Evolutionary conservation across 2,888 invertebrate species (phyloP), one percentile per base, ranked within the genome.

Genomic region (Clunio marinus): DNA sequence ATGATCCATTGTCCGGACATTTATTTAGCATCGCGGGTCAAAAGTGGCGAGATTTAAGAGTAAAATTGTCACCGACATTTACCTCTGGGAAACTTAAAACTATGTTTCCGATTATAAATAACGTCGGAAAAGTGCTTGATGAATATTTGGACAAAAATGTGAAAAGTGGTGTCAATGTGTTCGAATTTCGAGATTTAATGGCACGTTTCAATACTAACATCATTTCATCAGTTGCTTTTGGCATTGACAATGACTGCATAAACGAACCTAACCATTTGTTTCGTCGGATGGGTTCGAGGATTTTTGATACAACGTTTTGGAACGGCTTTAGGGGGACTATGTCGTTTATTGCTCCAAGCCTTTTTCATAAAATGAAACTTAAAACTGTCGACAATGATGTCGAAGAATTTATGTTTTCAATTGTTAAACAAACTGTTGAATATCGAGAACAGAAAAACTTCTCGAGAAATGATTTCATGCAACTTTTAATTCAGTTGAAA

Each of bases 61-160:
- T 81, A 1, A 84, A 84, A 72, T 76, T 86, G 73, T 82, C 85
- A 0, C 83, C 86, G 0, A 81, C 83, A 0, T 87, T 85, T 73
- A 83, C 86, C 1, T 80, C 84, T 0, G 83, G 82, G n/a, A 86
- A 85, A 75, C 74, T 86, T 60, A 85, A 83, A 73, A 79, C 77
- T 3, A 83, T 85, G 82, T 84, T 83, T 71, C 78, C 80, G 0
- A 79, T 83, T 2, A 80, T 85, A 15, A 77, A 81, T 55, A 76
- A 80, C 15, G 82, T 83, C 68, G 82, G 82, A 0, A 74, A 78
- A 20, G 77, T 82, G 69, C 80, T 84, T 70, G 73, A 78, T 1
- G 73, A 73, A 10, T 79, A 80, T 58, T 76, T 80, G 1, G 76
- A 79, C 17, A 72, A 74, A n/a, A 69, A 76, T 7, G 72, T 77